Conservation (phyloP, 2,888 invertebrate genomes). For the Seira ritae region DNA sequence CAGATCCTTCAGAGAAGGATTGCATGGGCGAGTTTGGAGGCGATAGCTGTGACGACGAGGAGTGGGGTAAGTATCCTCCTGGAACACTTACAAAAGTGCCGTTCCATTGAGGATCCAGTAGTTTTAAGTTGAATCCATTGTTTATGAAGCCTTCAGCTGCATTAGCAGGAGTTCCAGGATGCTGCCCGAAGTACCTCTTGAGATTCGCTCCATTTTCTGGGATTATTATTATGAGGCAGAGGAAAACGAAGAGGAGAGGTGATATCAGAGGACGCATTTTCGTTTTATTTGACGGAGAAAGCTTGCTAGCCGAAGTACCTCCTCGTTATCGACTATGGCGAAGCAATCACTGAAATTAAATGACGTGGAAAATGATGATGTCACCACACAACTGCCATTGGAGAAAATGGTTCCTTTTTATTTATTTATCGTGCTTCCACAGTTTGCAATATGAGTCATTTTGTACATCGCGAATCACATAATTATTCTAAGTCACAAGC, state of each 20-base stretch:
- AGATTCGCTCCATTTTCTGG: conserved; percentile 57
- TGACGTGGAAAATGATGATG: too few species aligned
- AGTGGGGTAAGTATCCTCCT: conserved; percentile 37
- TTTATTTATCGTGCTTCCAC: too few species aligned
- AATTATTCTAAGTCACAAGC: too few species aligned
- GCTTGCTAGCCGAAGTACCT: too few species aligned
- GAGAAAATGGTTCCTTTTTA: too few species aligned
- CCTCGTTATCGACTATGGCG: too few species aligned
- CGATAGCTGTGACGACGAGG: conserved; percentile 17
- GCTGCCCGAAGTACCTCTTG: conserved; percentile 39
- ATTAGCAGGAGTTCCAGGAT: not conserved
- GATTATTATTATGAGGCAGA: conserved; percentile 37
- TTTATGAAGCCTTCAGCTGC: not conserved
- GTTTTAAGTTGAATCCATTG: conserved; percentile 36
- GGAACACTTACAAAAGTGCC: conserved; percentile 40
- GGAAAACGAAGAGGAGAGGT: conserved; percentile 27
- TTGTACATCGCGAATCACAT: too few species aligned
- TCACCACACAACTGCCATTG: too few species aligned
- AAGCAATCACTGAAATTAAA: too few species aligned
- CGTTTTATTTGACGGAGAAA: too few species aligned
- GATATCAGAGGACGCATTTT: not conserved
- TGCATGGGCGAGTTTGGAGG: not conserved
- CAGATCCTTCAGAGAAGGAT: not conserved
- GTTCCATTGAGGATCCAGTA: conserved; percentile 46
- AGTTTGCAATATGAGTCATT: too few species aligned